Conservation (phyloP, 2,113 vertebrate species). For the Neodon shergylaensis region DNA sequence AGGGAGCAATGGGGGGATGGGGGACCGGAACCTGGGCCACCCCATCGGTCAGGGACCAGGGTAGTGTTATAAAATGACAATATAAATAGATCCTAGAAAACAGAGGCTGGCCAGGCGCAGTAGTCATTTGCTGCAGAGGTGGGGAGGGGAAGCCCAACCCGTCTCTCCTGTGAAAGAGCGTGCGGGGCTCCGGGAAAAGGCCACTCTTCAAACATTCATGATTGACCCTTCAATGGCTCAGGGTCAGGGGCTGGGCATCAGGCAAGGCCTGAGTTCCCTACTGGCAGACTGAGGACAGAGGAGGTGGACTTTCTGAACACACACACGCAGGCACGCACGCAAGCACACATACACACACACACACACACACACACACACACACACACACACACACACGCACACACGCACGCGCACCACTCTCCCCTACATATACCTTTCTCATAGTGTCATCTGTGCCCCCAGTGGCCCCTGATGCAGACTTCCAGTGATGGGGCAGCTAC, state of each 20-base stretch:
- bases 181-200: conserved; percentile 50
- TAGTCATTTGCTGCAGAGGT: conserved; percentile 72
- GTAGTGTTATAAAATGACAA: conserved; percentile 80
- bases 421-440: background rate
- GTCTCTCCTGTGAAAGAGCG: background rate
- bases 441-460: background rate
- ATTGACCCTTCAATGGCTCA: conserved; percentile 66
- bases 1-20: background rate
- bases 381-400: rapidly evolving
- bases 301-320: background rate
- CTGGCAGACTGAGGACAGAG: background rate
- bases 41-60: background rate
- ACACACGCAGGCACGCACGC: too few species aligned
- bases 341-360: too few species aligned
- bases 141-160: background rate
- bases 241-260: background rate
- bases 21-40: conserved; percentile 45
- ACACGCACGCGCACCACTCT: rapidly evolving
- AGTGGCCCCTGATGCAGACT: background rate
- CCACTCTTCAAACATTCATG: conserved; percentile 77
- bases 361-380: rapidly evolving
- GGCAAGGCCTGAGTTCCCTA: background rate
- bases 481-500: conserved; percentile 56
- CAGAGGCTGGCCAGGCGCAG: conserved; percentile 72
- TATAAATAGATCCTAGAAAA: conserved; percentile 85